Evolutionary conservation across 2,888 invertebrate species (phyloP).

Genomic region (Himalopsyche tibetana): DNA sequence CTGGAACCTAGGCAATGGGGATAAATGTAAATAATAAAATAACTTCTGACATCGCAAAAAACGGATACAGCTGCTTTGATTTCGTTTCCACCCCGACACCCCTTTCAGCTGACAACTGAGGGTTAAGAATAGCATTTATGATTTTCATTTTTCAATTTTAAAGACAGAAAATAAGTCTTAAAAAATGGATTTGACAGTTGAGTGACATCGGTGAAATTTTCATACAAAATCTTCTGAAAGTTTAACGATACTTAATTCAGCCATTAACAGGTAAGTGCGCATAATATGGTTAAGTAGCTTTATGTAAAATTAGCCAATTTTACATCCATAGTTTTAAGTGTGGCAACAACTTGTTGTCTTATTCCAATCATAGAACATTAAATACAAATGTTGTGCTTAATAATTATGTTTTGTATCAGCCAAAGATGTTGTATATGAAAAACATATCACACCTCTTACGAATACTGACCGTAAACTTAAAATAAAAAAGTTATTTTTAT

Average conservation of each 20-base stretch:
- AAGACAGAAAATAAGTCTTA: not conserved
- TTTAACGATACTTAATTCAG: not conserved
- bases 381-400: too few species aligned
- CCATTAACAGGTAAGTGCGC: not conserved
- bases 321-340: too few species aligned
- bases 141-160: not conserved
- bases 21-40: conserved; percentile 58
- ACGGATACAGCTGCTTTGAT: conserved; percentile 58
- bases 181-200: conserved; percentile 21
- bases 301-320: too few species aligned
- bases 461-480: too few species aligned
- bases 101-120: not conserved
- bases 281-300: not conserved
- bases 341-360: too few species aligned
- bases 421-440: too few species aligned
- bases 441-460: too few species aligned
- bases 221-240: not conserved
- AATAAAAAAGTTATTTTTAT: too few species aligned
- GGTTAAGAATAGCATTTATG: conserved; percentile 33
- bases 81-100: conserved; percentile 51
- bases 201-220: not conserved
- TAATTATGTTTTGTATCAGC: too few species aligned
- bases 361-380: too few species aligned
- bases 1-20: not conserved
- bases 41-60: conserved; percentile 59